Conservation (phyloP, 2,888 invertebrate genomes). For the Pristionchus arcanus region DNA sequence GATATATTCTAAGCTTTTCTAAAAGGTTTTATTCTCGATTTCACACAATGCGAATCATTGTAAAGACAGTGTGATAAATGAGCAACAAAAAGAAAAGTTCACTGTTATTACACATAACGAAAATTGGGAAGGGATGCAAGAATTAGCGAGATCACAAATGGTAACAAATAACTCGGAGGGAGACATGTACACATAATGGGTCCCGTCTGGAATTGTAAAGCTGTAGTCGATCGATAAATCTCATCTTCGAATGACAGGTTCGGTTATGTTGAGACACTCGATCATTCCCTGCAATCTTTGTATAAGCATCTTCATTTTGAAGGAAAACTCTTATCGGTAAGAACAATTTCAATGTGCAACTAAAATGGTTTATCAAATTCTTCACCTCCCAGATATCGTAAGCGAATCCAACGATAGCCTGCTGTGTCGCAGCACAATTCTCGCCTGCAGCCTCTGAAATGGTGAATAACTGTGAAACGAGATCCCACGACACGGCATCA, state of each 20-base stretch:
- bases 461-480: background rate
- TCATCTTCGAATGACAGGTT: slow-evolving; percentile 17
- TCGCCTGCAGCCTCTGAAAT: background rate
- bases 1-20: no score
- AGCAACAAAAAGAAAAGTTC: background rate
- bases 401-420: slow-evolving; percentile 49
- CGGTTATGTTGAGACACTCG: slow-evolving; percentile 22
- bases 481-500: background rate
- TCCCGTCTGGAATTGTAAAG: background rate
- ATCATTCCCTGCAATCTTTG: background rate
- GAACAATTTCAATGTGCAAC: background rate
- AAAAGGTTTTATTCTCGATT: background rate
- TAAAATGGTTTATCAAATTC: no score
- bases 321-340: background rate
- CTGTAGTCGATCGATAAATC: background rate
- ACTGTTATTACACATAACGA: background rate
- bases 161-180: background rate
- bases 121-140: background rate
- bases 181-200: background rate
- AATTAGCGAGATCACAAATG: slow-evolving; percentile 2
- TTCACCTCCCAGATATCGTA: slow-evolving; percentile 51
- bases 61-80: background rate
- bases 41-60: background rate
- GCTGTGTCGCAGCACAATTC: slow-evolving; percentile 28
- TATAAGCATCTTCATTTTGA: background rate